These are phyloP conservation scores for Trochalopteron elliotii DNA, from an alignment of 2,113 vertebrate species.

Conservation along the genomic window DNA sequence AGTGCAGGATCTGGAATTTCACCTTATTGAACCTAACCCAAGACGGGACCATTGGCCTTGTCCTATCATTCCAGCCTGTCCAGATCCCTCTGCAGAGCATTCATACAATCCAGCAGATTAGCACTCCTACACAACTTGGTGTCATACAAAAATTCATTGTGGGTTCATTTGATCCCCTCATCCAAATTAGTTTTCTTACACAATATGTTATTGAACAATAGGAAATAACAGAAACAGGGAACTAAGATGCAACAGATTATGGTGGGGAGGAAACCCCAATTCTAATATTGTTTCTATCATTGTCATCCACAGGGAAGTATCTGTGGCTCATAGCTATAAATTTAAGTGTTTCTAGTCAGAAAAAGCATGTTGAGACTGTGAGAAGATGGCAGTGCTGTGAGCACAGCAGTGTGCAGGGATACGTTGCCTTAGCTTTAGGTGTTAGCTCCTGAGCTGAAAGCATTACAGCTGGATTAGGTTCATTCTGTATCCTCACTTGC, in stretches of 20 bases:
- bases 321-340: neutral
- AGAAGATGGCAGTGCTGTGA: neutral
- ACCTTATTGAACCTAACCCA: neutral
- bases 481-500: neutral
- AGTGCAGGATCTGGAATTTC: neutral
- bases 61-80: neutral
- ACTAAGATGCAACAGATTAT: neutral
- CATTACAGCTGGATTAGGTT: neutral
- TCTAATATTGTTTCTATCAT: neutral
- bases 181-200: neutral
- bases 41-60: neutral
- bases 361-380: neutral
- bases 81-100: neutral
- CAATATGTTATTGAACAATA: neutral
- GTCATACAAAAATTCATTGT: neutral
- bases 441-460: neutral
- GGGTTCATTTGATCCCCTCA: neutral
- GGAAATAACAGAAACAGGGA: neutral
- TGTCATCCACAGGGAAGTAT: neutral
- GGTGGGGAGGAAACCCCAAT: accelerated
- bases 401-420: neutral
- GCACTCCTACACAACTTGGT: neutral
- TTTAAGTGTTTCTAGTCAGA: neutral
- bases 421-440: neutral
- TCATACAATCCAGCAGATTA: neutral